Percentiles rank a stretch among this genome's conserved stretches.
Evolutionary conservation across 2,888 invertebrate genomes (phyloP).

Genomic region (Nematopogon swammerdamellus): DNA sequence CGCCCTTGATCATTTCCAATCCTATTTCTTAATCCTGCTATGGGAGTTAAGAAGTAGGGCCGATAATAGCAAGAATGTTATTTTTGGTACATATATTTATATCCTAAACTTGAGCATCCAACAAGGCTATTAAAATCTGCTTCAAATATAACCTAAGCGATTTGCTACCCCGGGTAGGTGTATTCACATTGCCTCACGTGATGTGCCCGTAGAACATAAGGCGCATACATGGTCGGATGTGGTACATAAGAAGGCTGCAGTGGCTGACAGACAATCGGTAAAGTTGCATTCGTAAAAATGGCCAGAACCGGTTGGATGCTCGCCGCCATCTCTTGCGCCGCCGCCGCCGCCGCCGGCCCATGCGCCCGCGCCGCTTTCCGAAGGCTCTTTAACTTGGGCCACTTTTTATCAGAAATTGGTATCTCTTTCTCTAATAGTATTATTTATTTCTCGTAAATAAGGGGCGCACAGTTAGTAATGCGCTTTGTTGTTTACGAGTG

Average conservation of each 20-base stretch:
- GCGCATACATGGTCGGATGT: not conserved
- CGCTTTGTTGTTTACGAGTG: slow-evolving; percentile 24
- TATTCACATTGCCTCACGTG: too few species aligned
- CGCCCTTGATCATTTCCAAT: too few species aligned
- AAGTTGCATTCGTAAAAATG: slow-evolving; percentile 58
- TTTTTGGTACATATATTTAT: too few species aligned
- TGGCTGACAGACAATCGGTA: not conserved
- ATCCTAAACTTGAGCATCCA: too few species aligned
- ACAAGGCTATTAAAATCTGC: too few species aligned
- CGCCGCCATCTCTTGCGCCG: slow-evolving; percentile 56
- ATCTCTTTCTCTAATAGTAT: slow-evolving; percentile 57
- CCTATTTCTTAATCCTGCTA: too few species aligned
- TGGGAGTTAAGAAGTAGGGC: too few species aligned
- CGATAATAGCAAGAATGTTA: too few species aligned
- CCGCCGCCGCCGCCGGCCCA: slow-evolving; percentile 52
- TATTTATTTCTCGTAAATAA: slow-evolving; percentile 58
- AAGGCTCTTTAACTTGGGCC: slow-evolving; percentile 49
- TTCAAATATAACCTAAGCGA: too few species aligned
- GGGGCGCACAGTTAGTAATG: slow-evolving; percentile 50
- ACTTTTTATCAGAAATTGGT: slow-evolving; percentile 57
- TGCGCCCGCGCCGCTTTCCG: not conserved
- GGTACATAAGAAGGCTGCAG: not conserved
- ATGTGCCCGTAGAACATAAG: too few species aligned
- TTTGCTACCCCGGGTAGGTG: too few species aligned
- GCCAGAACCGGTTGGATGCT: slow-evolving; percentile 53